phyloP scores from a whole-genome alignment of 1,140 invertebrate species.

The Pseudomyrmex concolor region DNA sequence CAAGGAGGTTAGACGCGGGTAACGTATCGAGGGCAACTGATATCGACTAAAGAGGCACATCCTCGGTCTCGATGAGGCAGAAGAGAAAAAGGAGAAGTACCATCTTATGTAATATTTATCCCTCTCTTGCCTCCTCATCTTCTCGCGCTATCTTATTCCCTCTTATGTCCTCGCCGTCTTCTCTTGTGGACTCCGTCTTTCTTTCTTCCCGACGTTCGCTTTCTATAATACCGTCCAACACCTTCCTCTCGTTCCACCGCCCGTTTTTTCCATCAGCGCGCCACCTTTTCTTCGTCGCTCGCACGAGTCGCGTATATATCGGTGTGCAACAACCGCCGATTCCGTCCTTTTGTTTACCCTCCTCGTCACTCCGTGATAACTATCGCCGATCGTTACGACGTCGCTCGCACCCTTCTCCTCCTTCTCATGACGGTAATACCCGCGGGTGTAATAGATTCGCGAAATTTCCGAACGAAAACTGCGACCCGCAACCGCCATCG shows the following conservation, averaged over 20 bases:
- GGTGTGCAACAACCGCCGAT: slow-evolving; percentile 59
- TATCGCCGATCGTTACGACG: slow-evolving; percentile 67
- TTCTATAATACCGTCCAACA: slow-evolving; percentile 33
- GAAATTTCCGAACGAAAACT: slow-evolving; percentile 59
- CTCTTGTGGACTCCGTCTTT: slow-evolving; percentile 23
- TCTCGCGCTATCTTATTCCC: slow-evolving; percentile 46
- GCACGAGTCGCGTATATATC: slow-evolving; percentile 63
- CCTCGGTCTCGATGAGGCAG: slow-evolving; percentile 62
- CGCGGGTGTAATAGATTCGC: slow-evolving; percentile 58
- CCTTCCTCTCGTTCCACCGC: slow-evolving; percentile 16
- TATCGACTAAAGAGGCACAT: slow-evolving; percentile 78
- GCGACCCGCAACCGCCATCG: slow-evolving; percentile 42
- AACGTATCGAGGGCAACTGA: slow-evolving; percentile 77
- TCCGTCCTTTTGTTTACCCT: slow-evolving; percentile 67
- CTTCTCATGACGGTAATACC: slow-evolving; percentile 38
- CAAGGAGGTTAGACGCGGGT: slow-evolving; percentile 23
- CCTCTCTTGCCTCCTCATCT: slow-evolving; percentile 67
- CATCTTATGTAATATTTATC: slow-evolving; percentile 82
- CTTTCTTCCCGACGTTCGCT: slow-evolving; percentile 18
- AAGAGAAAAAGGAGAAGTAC: slow-evolving; percentile 76
- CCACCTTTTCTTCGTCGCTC: slow-evolving; percentile 30
- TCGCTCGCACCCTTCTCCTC: slow-evolving; percentile 24
- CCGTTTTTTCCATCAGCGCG: slow-evolving; percentile 35
- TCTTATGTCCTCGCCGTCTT: slow-evolving; percentile 35
- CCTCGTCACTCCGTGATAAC: slow-evolving; percentile 44